Evolutionary conservation across 2,797 vertebrate genomes (phyloP).

Genomic region (Sandelia bainsii): DNA sequence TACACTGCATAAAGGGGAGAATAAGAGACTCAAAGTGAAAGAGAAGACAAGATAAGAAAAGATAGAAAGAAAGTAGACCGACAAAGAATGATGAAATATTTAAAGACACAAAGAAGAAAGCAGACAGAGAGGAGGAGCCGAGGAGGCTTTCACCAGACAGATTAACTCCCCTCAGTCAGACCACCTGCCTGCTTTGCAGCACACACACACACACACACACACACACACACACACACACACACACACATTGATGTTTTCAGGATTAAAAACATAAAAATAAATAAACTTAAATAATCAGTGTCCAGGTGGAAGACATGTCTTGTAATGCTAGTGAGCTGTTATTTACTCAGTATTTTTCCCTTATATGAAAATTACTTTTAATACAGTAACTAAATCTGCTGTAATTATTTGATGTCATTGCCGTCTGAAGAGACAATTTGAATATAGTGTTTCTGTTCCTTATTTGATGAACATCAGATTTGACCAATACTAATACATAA

Average conservation of each 20-base stretch:
- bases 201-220: constrained; percentile 13
- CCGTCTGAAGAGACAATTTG: not conserved
- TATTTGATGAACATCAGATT: not conserved
- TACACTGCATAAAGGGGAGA: constrained; percentile 12
- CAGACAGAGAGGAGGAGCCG: constrained; percentile 64
- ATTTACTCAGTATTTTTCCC: too few relatives aligned
- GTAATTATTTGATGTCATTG: not conserved
- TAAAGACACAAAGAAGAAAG: constrained; percentile 56
- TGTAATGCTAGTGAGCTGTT: not conserved
- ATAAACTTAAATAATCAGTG: too few relatives aligned
- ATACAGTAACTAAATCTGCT: not conserved
- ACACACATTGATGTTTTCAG: constrained; percentile 14
- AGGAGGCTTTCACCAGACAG: constrained; percentile 60
- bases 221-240: constrained; percentile 12
- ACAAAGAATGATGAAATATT: constrained; percentile 67
- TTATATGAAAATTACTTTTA: too few relatives aligned
- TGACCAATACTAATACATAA: not conserved
- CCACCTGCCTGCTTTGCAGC: constrained; percentile 60
- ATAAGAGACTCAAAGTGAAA: constrained; percentile 35
- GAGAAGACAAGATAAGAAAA: constrained; percentile 32
- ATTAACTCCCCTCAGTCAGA: constrained; percentile 70
- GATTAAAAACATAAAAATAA: too few relatives aligned
- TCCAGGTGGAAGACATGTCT: too few relatives aligned
- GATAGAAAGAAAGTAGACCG: not conserved
- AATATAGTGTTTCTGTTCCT: not conserved